phyloP scores from a whole-genome alignment of 1,140 invertebrate genomes.

The Macrobrachium rosenbergii region DNA sequence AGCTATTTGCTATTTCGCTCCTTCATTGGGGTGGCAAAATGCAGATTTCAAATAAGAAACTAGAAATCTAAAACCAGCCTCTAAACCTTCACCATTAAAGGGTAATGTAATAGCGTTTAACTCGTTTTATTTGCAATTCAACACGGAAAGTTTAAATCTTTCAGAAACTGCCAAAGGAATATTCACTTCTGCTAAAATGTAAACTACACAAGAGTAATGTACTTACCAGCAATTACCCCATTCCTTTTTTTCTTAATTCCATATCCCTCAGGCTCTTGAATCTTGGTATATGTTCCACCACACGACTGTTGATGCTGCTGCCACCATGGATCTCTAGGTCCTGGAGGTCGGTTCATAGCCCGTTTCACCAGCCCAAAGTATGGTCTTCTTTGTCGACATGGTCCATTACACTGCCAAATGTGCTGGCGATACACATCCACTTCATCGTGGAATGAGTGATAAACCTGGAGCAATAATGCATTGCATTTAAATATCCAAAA shows the following conservation, averaged over 20 bases:
- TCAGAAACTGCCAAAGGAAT: too few relatives aligned
- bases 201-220: background rate
- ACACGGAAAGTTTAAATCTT: too few relatives aligned
- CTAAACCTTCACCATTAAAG: too few relatives aligned
- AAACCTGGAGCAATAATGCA: conserved; percentile 44
- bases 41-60: too few relatives aligned
- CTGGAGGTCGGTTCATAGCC: conserved; percentile 86
- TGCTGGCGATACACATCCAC: conserved; percentile 88
- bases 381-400: conserved; percentile 83
- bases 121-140: too few relatives aligned
- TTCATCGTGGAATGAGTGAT: conserved; percentile 78
- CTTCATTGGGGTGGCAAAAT: too few relatives aligned
- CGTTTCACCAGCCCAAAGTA: conserved; percentile 89
- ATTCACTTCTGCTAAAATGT: too few relatives aligned
- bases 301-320: conserved; percentile 82
- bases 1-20: too few relatives aligned
- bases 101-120: too few relatives aligned
- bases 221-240: background rate
- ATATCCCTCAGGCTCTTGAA: conserved; percentile 78
- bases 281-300: conserved; percentile 89
- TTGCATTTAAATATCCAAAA: background rate
- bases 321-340: conserved; percentile 93
- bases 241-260: conserved; percentile 70
- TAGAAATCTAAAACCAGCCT: too few relatives aligned
- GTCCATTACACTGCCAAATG: conserved; percentile 95